A percentile compares a stretch with the other conserved stretches of the same genome.
phyloP scores from a whole-genome alignment of 1,140 invertebrate species.

The Heliconius nattereri region DNA sequence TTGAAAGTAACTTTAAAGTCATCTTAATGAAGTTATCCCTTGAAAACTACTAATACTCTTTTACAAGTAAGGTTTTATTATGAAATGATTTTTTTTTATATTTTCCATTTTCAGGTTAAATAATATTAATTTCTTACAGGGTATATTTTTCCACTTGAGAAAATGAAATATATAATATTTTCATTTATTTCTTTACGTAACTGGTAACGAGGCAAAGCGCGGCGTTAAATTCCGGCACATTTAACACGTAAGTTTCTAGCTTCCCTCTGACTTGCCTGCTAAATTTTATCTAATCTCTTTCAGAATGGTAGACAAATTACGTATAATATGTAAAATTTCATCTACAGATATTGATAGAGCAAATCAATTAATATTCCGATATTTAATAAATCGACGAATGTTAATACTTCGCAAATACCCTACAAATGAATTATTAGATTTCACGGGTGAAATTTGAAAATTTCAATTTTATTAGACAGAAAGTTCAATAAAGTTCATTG shows the following conservation, averaged over 20 bases:
- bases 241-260: too few relatives aligned
- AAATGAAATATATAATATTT: too few relatives aligned
- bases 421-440: not conserved
- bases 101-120: not conserved
- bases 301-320: not conserved
- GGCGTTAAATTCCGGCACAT: too few relatives aligned
- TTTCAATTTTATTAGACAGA: conserved; percentile 15
- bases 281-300: not conserved
- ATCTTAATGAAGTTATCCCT: conserved; percentile 61
- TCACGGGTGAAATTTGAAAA: not conserved
- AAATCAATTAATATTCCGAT: not conserved
- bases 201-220: too few relatives aligned
- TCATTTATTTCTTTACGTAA: too few relatives aligned
- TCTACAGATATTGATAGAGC: not conserved
- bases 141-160: too few relatives aligned
- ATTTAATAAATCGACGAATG: not conserved
- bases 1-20: conserved; percentile 57
- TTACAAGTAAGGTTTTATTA: conserved; percentile 5
- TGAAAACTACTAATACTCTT: conserved; percentile 42
- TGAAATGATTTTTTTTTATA: not conserved
- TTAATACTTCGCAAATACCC: not conserved
- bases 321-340: not conserved
- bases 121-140: not conserved
- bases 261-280: too few relatives aligned
- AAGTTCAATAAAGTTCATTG: conserved; percentile 19